A percentile compares a stretch with the other conserved stretches of the same genome.
phyloP scores from a whole-genome alignment of 1,140 invertebrate genomes.

The Elymnias hypermnestra region DNA sequence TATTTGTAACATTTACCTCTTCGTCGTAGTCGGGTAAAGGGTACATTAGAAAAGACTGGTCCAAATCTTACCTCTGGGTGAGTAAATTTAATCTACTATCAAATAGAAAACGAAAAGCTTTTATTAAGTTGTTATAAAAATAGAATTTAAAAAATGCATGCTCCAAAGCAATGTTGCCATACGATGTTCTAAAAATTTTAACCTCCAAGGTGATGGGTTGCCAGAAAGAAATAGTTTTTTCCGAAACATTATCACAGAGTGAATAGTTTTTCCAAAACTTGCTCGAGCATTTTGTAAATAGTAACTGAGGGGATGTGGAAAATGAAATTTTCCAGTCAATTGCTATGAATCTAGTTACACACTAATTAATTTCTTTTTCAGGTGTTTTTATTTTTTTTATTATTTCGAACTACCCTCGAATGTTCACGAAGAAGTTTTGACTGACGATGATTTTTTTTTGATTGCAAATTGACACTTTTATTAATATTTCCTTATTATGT shows the following conservation, averaged over 20 bases:
- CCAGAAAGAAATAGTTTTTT: conserved; percentile 5
- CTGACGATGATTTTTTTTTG: no score
- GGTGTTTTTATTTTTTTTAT: conserved; percentile 23
- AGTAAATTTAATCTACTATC: conserved; percentile 1
- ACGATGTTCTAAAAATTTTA: no score
- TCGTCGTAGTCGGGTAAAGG: no score
- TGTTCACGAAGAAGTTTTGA: conserved; percentile 7
- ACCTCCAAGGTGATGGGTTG: conserved; percentile 22
- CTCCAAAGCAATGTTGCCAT: conserved; percentile 11
- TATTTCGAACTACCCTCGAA: no score
- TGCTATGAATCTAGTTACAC: conserved; percentile 3
- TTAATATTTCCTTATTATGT: background rate
- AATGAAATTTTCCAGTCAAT: background rate
- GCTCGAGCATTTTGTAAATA: conserved; percentile 16
- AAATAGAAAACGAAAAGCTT: conserved; percentile 4
- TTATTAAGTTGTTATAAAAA: no score
- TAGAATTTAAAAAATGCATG: conserved; percentile 16
- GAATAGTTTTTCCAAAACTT: no score
- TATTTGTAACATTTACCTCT: no score
- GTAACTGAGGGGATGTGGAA: no score
- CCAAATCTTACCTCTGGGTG: background rate
- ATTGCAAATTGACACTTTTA: no score
- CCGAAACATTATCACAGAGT: background rate
- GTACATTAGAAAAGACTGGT: no score
- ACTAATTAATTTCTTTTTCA: conserved; percentile 34